These are phyloP conservation scores for Archocentrus centrarchus DNA, from an alignment of 2,113 vertebrate species.

Conservation along the genomic window DNA sequence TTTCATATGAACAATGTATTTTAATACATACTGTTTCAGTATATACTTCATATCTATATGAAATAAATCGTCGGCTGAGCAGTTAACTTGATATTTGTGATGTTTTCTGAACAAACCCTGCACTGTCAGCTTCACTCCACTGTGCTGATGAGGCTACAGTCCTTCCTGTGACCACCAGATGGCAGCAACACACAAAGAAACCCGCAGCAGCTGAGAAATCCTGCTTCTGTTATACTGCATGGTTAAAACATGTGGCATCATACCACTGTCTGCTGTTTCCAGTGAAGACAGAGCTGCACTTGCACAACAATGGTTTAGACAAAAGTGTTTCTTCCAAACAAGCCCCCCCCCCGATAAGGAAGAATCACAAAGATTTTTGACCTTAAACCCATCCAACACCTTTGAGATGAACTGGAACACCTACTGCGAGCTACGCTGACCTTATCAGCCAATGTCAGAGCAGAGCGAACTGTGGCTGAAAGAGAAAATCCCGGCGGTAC, in stretches of 20 bases:
- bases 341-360: neutral
- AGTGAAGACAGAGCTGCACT: neutral
- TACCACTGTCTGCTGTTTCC: neutral
- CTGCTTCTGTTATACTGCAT: neutral
- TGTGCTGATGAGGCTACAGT: neutral
- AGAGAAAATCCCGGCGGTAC: neutral
- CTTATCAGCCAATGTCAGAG: neutral
- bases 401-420: slow-evolving; percentile 3
- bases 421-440: neutral
- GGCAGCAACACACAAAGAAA: slow-evolving; percentile 29
- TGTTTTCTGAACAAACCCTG: neutral
- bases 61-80: neutral
- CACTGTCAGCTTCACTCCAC: neutral
- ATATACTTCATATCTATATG: neutral
- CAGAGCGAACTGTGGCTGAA: neutral
- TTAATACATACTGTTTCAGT: neutral
- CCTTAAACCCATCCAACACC: neutral
- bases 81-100: neutral
- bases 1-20: neutral
- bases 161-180: slow-evolving; percentile 6
- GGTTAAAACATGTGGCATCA: neutral
- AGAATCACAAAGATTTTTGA: neutral
- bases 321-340: neutral
- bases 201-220: neutral
- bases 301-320: neutral